Base-by-base conservation (phyloP, 2,888 invertebrate species). In the Drosophila leonis region DNA sequence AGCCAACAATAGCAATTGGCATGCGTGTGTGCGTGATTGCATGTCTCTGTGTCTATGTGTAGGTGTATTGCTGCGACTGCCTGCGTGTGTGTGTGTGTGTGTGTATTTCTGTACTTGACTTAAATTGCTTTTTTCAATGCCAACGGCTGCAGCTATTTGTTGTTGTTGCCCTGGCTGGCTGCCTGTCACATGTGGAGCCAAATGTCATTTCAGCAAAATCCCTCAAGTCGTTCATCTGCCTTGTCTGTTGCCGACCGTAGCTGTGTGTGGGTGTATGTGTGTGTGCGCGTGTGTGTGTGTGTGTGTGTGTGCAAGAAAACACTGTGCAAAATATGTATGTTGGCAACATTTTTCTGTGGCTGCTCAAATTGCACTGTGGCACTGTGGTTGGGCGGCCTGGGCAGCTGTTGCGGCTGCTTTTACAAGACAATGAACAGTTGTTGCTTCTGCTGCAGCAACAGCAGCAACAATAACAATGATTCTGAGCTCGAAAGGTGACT, bases 121-220 rank as follows among this genome's bases (percentile, higher is more conserved):
- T 88, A 91, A 88, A 85, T 91, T 90, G 90, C 88, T 80, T 83
- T 88, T 90, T 91, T 86, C 90, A 91, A 90, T 89, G 89, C 86
- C 91, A 88, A 73, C 82, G 77, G 72, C 78, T 78, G 82, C 77
- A 77, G 77, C 74, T 71, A 64, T 80, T 70, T 62, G 65, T 65
- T 68, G 67, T 68, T 77, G 60, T 62, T 73, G 66, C 31, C 62
- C 71, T 62, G 56, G 42, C 52, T 72, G 65, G 70, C 74, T 80
- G 79, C 86, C 75, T 86, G 81, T 75, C 84, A 86, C 90, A 91
- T 90, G 81, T 85, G 81, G 90, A 90, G 88, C 90, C 91, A 92
- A 90, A 91, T 92, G 92, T 92, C 91, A 92, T 92, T 92, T 92
- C 88, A 87, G 84, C 80, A 89, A 87, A 92, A 85, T 92, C 92